Base-by-base conservation (phyloP, 2,888 invertebrate genomes). In the Macrosoma leucophasiata region DNA sequence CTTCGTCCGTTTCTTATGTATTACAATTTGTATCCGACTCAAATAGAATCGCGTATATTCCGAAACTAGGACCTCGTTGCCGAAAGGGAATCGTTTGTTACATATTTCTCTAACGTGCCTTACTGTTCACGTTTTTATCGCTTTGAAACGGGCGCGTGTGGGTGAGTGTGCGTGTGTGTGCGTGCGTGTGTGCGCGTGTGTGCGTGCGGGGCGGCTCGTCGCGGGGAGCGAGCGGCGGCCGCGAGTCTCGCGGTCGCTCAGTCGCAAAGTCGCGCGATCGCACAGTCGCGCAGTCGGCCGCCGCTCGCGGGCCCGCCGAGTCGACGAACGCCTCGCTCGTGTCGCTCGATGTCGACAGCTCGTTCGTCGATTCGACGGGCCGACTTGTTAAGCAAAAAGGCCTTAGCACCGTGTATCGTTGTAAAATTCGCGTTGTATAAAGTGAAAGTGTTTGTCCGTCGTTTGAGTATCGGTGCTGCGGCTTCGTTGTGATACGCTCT, bases 401-500 rank as follows among this genome's bases (percentile, higher is more conserved):
- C 53, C 56, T 28, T 49, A 52, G 56, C 59, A 53, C 57, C 46
- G 52, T 33, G 39, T 29, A 33, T 40, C 41, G 46, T 46, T 47
- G 48, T 47, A 41, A 38, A 41, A 41, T 49, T 46, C 41, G 43
- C 47, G 52, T 46, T 46, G 50, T 50, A 50, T 44, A 46, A 26
- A 33, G 24, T 10, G 11, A 14, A 38, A 29, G 19, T 17, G 11
- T 10, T 23, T 24, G 34, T 37, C 30, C 19, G 36, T 17, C 49
- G 56, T 8, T 32, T 13, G 39, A 33, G 29, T 26, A 38, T 25
- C 49, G 56, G 51, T 55, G 58, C 59, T 51, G 41, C 39, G 58
- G 56, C 50, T 52, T 57, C 58, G 58, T 54, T 62, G 64, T 56
- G 64, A 57, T 66, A 60, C 56, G 58, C 60, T 61, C 62, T 63